phyloP scores from a whole-genome alignment of 2,797 vertebrate species.

The Sebastes goodei region DNA sequence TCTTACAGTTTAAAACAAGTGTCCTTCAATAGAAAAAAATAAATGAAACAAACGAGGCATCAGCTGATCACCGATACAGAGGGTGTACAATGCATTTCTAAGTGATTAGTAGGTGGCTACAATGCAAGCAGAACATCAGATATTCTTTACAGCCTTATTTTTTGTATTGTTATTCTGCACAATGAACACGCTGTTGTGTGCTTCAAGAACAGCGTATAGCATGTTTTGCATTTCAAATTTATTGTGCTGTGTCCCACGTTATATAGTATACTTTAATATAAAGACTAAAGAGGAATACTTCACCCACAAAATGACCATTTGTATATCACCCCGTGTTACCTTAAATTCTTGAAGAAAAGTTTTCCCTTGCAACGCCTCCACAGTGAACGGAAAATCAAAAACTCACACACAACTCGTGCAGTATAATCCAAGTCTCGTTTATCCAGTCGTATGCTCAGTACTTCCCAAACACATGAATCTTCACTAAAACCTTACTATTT shows the following conservation, averaged over 20 bases:
- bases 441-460: no score
- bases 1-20: not conserved
- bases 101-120: constrained; percentile 66
- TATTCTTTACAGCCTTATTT: not conserved
- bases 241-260: constrained; percentile 4
- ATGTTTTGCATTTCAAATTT: constrained; percentile 5
- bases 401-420: no score
- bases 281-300: not conserved
- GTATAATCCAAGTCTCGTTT: no score
- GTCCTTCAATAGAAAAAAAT: not conserved
- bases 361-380: no score
- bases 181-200: not conserved
- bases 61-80: constrained; percentile 18
- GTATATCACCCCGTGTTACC: no score
- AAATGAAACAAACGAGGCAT: not conserved
- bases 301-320: not conserved
- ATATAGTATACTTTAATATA: not conserved
- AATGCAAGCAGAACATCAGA: constrained; percentile 74
- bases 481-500: no score
- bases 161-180: not conserved
- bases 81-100: constrained; percentile 42
- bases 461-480: no score
- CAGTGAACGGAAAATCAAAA: no score
- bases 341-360: no score
- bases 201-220: no score